Base-by-base conservation (phyloP, 92 coral and sea anemone species). In the Palythoa grandiflora region DNA sequence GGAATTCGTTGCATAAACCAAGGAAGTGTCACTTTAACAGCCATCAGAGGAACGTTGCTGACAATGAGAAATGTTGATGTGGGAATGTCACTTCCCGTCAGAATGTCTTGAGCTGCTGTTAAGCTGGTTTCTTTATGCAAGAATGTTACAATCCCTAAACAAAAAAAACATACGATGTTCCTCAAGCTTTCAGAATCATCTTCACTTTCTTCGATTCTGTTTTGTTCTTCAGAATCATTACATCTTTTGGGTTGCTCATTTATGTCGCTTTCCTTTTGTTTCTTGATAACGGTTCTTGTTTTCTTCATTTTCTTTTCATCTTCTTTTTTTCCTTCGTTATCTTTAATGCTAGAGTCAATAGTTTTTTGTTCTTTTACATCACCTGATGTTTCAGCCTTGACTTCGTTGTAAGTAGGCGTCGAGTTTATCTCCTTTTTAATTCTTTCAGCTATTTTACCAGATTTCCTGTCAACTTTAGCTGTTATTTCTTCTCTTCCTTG, bases 91-190 rank as follows among this genome's bases (percentile, higher is more conserved):
- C 86, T 81, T 81, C 86, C 86, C 1, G 74, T 50, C 7, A 81
- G 54, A 8, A 81, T 81, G 48, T 81, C 86, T 12, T 81, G 86
- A 47, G 86, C 63, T 47, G 86, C 86, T 47, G 74, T 68, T 20
- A 81, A 39, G 21, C 75, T 51, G 13, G 74, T 39, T 66, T 81
- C 86, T 11, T 44, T 65, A 71, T 81, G 86, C 35, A 81, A 59
- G 75, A 44, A 65, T 12, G 61, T n/a, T 3, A 81, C n/a, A 39
- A 81, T 7, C 2, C 86, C 86, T 3, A 81, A 47, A 28, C 20
- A 66, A 81, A 81, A 81, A 59, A 81, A 80, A 20, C 73, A 81
- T 3, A n/a, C 19, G 48, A 81, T 81, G 15, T 81, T 66, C 36
- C 75, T 81, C 86, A 75, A 81, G 17, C 75, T 65, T 50, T 66